Base-by-base conservation (phyloP, 2,113 vertebrate species). In the Lycaon pictus region DNA sequence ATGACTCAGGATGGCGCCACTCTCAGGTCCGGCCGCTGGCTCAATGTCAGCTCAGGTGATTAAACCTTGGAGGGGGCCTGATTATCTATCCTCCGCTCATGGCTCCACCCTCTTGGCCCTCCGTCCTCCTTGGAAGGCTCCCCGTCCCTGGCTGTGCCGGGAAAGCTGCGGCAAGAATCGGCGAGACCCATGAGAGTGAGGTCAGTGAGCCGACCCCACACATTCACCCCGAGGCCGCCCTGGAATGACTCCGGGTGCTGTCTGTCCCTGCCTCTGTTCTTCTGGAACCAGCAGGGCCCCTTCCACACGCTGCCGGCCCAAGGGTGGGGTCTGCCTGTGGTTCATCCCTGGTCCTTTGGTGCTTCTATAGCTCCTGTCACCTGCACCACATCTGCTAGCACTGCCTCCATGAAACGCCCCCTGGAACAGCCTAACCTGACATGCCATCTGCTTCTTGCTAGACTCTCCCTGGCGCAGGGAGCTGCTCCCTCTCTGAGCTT, bases 281-380 rank as follows among this genome's bases (percentile, higher is more conserved):
- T 51, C 23, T 29, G 48, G 48, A 29, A 53, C 27, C 25, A 10
- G 74, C 15, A 29, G 15, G 8, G 27, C 48, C 25, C 13, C 25
- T 72, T 43, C 37, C 37, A 6, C 71, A 20, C 11, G 3, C 20
- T 32, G 4, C 11, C 11, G 74, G 56, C 25, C 77, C 51, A 48
- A 53, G 22, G 10, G 2, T 2, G 9, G 13, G 2, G 22, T 51
- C 20, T 74, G 35, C 37, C 51, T 35, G 6, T 3, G 17, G 37
- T 25, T 86, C 1, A 0, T 32, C 6, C 48, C 2, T 48, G 9
- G 35, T 4, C 4, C 22, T 1, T 43, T 17, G 2, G 20, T 48
- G 9, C 58, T n/a, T 79, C 32, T 19, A 0, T 11, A 7, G 13
- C 2, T n/a, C 9, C 9, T n/a, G 60, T 79, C 37, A 71, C 25